phyloP scores from a whole-genome alignment of 2,888 invertebrate genomes.

The Hypselothyrea guttata region DNA sequence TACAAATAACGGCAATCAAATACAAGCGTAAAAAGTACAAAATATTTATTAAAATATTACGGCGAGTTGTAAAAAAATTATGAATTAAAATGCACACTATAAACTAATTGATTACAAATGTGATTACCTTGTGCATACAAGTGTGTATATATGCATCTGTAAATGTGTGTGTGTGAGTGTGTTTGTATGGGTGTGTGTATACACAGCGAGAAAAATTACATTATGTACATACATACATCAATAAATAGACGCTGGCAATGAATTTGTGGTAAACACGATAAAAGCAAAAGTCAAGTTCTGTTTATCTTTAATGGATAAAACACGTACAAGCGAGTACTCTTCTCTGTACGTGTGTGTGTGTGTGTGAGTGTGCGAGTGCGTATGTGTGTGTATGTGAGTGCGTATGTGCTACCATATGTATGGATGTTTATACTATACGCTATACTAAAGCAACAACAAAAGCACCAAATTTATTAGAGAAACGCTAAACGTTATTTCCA shows the following conservation, averaged over 20 bases:
- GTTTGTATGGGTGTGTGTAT: background rate
- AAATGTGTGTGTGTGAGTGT: background rate
- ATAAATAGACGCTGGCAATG: conserved; percentile 27
- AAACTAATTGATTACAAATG: background rate
- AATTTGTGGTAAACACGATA: conserved; percentile 30
- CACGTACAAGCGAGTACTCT: conserved; percentile 4
- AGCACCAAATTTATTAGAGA: conserved; percentile 12
- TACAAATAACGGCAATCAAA: background rate
- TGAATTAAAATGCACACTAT: conserved; percentile 4
- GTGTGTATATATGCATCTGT: background rate
- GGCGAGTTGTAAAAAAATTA: too few relatives aligned
- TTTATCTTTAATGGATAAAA: conserved; percentile 32
- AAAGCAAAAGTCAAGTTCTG: conserved; percentile 32
- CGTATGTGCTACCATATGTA: conserved; percentile 11
- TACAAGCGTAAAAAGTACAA: too few relatives aligned
- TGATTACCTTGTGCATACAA: background rate
- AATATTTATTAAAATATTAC: too few relatives aligned
- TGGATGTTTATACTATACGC: conserved; percentile 23
- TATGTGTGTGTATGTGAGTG: background rate
- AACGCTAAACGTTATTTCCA: conserved; percentile 2
- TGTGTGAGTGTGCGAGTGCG: conserved; percentile 7
- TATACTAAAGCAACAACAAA: conserved; percentile 13
- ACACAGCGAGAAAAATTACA: conserved; percentile 3
- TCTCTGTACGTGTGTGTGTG: background rate
- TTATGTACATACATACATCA: conserved; percentile 12